Percentiles rank a stretch among this genome's conserved stretches.
These are phyloP conservation scores for Seison nebaliae DNA, from an alignment of 1,140 invertebrate genomes.

Conservation along the genomic window DNA sequence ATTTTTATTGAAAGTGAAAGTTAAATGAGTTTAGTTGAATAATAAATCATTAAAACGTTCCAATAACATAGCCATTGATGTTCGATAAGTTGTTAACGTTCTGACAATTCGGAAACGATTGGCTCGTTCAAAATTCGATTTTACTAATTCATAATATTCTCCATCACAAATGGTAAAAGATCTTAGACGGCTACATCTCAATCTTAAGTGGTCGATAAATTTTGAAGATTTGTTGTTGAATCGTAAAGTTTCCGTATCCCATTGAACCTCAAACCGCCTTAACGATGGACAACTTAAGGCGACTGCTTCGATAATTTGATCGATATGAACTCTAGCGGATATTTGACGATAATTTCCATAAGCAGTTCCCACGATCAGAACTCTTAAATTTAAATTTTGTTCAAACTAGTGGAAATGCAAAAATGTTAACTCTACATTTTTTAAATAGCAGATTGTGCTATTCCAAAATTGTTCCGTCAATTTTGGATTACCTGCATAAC, in stretches of 20 bases:
- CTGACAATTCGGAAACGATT: constrained; percentile 77
- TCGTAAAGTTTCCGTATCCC: constrained; percentile 87
- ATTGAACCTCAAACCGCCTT: constrained; percentile 68
- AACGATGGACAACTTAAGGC: constrained; percentile 64
- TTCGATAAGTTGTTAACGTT: constrained; percentile 62
- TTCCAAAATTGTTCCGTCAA: constrained; percentile 89
- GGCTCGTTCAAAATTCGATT: constrained; percentile 92
- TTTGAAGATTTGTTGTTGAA: constrained; percentile 98
- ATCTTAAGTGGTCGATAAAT: constrained; percentile 28
- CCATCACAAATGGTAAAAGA: constrained; percentile 54
- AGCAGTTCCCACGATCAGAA: constrained; percentile 79
- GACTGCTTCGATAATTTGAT: constrained; percentile 86
- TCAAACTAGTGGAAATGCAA: background rate
- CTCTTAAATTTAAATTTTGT: constrained; percentile 35
- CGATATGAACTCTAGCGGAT: constrained; percentile 42
- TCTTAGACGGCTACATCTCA: constrained; percentile 30
- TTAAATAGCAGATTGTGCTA: constrained; percentile 56
- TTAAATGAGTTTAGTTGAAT: constrained; percentile 36
- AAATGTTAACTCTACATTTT: constrained; percentile 47
- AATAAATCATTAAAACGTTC: constrained; percentile 71
- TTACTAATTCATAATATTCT: constrained; percentile 92
- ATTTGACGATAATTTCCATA: constrained; percentile 82
- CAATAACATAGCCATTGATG: constrained; percentile 50
- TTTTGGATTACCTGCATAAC: constrained; percentile 76
- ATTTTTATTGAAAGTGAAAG: too few relatives aligned